Evolutionary conservation across 2,888 invertebrate species (phyloP).

Genomic region (Macrosiphum euphorbiae): DNA sequence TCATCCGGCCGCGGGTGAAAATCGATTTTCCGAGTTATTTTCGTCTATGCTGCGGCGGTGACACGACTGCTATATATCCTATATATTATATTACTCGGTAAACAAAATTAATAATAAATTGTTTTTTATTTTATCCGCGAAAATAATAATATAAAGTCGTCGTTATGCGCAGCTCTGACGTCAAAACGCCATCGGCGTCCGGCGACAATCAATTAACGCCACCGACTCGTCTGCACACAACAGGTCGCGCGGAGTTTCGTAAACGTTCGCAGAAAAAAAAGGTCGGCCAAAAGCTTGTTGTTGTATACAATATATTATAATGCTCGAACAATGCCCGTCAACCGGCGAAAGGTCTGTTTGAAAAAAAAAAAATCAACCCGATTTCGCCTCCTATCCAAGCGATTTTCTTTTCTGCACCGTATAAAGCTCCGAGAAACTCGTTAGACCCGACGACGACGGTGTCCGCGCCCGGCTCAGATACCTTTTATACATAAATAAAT

Average conservation of each 20-base stretch:
- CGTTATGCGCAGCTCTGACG: not conserved
- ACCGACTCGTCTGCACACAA: not conserved
- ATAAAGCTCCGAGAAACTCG: not conserved
- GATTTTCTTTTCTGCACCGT: not conserved
- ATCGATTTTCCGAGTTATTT: not conserved
- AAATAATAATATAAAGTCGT: not conserved
- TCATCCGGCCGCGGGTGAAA: not conserved
- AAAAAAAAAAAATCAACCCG: not conserved
- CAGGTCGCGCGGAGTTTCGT: not conserved
- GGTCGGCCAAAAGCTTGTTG: not conserved
- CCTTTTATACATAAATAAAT: not conserved
- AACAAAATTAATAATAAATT: slow-evolving; percentile 20
- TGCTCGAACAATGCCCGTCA: not conserved
- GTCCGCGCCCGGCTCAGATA: not conserved
- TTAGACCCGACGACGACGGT: not conserved
- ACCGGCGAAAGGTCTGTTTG: not conserved
- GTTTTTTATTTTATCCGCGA: not conserved
- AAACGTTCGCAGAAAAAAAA: not conserved
- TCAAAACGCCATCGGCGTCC: not conserved
- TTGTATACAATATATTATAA: not conserved
- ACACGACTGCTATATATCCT: not conserved
- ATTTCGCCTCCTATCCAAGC: not conserved
- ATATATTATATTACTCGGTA: not conserved
- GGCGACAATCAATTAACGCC: not conserved
- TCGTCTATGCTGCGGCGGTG: not conserved